Evolutionary conservation across 2,113 vertebrate species (phyloP), one percentile per base, ranked within the genome.

Genomic region (Nothobranchius kuhntae): DNA sequence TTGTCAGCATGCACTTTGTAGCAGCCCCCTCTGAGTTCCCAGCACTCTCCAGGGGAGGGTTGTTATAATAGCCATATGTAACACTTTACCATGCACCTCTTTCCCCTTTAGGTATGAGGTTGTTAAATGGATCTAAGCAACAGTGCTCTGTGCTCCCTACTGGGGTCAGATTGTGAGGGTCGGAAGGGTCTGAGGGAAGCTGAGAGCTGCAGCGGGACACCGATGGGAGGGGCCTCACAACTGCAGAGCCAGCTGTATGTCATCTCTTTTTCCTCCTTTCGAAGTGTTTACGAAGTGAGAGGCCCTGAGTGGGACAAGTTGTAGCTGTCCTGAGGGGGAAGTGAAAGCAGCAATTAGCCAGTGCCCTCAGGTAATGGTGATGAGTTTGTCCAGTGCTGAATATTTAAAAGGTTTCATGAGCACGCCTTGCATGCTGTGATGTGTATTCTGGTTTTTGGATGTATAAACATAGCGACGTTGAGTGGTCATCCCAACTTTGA

Each of bases 71-170:
- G 66, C 86, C 81, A 83, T 75, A 68, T 88, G 72, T 80, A 87
- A 80, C 62, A 53, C 47, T 73, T 89, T 89, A 88, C 89, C 84
- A 86, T 88, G 87, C 87, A 91, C 81, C 78, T 87, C 75, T 81
- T 42, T 86, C 71, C 81, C 76, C 82, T 77, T 68, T 69, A 86
- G 80, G 62, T 75, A 13, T 7, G 21, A 61, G 69, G 82, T 76
- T 73, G 78, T 91, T 89, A 88, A 91, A 90, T 71, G 72, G 65
- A 44, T 75, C 77, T 73, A 72, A 80, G 46, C 86, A 83, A 65
- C 71, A 11, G 61, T 60, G 26, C 72, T 63, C 60, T 26, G 24
- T 60, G 68, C 83, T 81, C 74, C 87, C 88, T 70, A 75, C 78
- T 82, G 75, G 68, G 80, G 84, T 81, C 72, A 13, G 53, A 36